Base-by-base conservation (phyloP, 2,888 invertebrate genomes). In the Lysandra coridon region DNA sequence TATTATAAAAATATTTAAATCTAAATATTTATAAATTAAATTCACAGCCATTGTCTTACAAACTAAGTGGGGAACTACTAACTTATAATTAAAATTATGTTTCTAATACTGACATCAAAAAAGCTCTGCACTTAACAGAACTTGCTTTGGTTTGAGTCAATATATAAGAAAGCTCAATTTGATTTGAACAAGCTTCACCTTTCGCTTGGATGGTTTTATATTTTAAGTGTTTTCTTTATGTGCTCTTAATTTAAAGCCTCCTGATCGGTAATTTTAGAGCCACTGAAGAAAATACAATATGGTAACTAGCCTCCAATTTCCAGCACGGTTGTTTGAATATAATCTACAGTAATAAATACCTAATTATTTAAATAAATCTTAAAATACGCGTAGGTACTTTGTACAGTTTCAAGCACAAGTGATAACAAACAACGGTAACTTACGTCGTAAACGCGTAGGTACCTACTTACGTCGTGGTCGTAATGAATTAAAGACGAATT, bases 41-140 rank as follows among this genome's bases (percentile, higher is more conserved):
- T 75, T 75, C 74, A 75, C 74, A 75, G 74, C 74, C 74, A 75
- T 75, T 44, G 44, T 44, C 23, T 49, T 75, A 75, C 44, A 12
- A 40, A 74, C 74, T 75, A 75, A 49, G 17, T 30, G 30, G 74
- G 49, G 23, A 23, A 23, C 23, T 23, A 23, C 23, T 75, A 23
- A 44, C 4, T 23, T 74, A 49, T 2, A 49, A 23, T 6, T 49
- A 49, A 37, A 49, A 75, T 23, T 49, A 75, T 44, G 4, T 49
- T 44, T 49, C 74, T 75, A 75, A 75, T 75, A 75, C 74, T 75
- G 74, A 44, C 74, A 75, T 75, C 74, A 75, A 75, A 75, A 44
- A 23, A 75, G 23, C 23, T 75, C 49, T 76, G 76, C 23, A 53
- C 57, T 30, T 5, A 75, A 3, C 75, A 76, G 57, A 76, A 76